These are phyloP conservation scores for Mormyrus lacerda DNA, from an alignment of 2,113 vertebrate genomes.

Conservation along the genomic window DNA sequence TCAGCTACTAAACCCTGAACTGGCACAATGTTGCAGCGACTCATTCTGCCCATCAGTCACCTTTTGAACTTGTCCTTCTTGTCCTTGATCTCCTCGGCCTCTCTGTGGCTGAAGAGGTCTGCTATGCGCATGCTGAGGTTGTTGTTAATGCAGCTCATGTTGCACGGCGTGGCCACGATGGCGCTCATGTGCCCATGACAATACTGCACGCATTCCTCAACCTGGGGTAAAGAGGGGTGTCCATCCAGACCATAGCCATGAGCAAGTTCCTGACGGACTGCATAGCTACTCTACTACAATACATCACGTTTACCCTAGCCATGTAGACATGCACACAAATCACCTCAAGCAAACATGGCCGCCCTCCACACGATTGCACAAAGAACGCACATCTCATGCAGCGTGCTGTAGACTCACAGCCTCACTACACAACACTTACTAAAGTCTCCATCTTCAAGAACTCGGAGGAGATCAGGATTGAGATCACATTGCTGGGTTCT, in stretches of 20 bases:
- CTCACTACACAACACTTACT: constrained; percentile 74
- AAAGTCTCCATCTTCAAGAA: constrained; percentile 99
- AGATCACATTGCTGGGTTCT: constrained; percentile 99
- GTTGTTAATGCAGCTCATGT: constrained; percentile 98
- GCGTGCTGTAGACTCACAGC: constrained; percentile 20
- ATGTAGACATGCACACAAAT: not conserved
- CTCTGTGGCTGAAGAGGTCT: constrained; percentile 84
- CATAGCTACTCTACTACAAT: not conserved
- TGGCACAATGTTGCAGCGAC: not conserved
- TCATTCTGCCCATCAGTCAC: constrained; percentile 41
- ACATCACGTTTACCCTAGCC: not conserved
- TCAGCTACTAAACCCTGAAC: not conserved
- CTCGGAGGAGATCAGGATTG: constrained; percentile 98
- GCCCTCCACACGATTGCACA: not conserved
- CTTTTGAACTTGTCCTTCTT: constrained; percentile 98
- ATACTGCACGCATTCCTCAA: constrained; percentile 87
- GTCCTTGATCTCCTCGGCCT: constrained; percentile 89
- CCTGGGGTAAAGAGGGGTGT: constrained; percentile 53
- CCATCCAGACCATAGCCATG: constrained; percentile 10
- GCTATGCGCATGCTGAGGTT: constrained; percentile 80
- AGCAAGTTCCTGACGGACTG: not conserved
- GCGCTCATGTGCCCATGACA: constrained; percentile 93
- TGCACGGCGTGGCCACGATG: constrained; percentile 88
- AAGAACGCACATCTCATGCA: constrained; percentile 21
- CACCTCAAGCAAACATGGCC: not conserved